Evolutionary conservation across 2,797 vertebrate genomes (phyloP), one percentile per base, ranked within the genome.

Genomic region (Selene dorsalis): DNA sequence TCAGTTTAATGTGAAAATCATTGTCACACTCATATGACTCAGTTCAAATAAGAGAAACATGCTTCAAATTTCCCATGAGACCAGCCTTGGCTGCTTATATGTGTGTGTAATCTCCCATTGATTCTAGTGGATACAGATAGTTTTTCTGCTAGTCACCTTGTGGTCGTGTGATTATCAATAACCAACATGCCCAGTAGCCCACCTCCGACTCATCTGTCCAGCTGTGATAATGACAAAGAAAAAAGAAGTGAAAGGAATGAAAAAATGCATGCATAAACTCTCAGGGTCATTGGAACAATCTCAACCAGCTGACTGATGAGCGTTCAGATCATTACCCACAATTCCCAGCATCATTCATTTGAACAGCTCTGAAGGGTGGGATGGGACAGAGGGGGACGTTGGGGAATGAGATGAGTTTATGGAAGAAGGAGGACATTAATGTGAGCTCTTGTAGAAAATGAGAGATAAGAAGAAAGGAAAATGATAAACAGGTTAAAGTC

Each of bases 271-370:
- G 35, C 64, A 76, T 68, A 80, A 75, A 81, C 61, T 81, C 69
- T 69, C 63, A 83, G 75, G 84, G 79, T 84, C 73, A 69, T 18
- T 62, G 68, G 68, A 72, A 72, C 58, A 78, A 22, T 73, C 62
- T 68, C 43, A 80, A 3, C 55, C 75, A 71, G 11, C n/a, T 89
- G 84, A 85, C 76, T 77, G 86, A 89, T 88, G 72, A 77, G 60
- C 2, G 4, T 48, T 84, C 83, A 80, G 73, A 86, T 87, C 83
- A 84, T 89, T 84, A 89, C 82, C 84, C 83, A 73, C 86, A 80
- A 79, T 89, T 88, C 87, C 72, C 77, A 32, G 65, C 87, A 83
- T 86, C 50, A 75, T 78, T 87, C 65, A 80, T 84, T 84, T 50
- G 58, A 80, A 79, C 68, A 32, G 45, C 77, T 65, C 67, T 52